phyloP scores from a whole-genome alignment of 2,113 vertebrate genomes.

The Scomber japonicus region DNA sequence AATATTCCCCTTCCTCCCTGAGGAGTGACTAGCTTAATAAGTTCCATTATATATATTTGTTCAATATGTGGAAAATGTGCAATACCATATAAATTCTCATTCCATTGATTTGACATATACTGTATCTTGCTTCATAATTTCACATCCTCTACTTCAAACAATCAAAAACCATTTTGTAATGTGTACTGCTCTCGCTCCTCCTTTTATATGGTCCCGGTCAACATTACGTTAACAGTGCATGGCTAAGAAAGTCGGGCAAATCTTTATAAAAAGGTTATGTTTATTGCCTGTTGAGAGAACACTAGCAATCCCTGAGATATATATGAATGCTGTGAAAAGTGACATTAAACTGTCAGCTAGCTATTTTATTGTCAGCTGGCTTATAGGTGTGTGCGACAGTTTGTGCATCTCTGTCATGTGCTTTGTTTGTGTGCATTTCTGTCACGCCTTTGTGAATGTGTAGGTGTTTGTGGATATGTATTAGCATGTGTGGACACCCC shows the following conservation, averaged over 20 bases:
- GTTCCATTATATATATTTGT: constrained; percentile 27
- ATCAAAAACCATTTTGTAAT: constrained; percentile 36
- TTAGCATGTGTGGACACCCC: constrained; percentile 13
- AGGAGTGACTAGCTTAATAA: constrained; percentile 4
- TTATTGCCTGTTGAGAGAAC: constrained; percentile 59
- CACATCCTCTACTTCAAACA: constrained; percentile 40
- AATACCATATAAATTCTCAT: constrained; percentile 14
- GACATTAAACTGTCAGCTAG: constrained; percentile 76
- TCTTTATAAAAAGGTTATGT: constrained; percentile 53
- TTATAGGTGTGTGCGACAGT: constrained; percentile 1
- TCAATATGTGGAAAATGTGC: constrained; percentile 30
- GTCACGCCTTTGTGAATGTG: constrained; percentile 3
- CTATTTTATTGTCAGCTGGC: constrained; percentile 22
- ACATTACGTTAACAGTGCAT: constrained; percentile 42
- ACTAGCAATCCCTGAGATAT: constrained; percentile 51
- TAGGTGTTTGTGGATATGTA: constrained; percentile 3
- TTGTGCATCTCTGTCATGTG: constrained; percentile 20
- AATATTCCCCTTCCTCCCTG: not conserved
- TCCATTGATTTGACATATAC: constrained; percentile 4
- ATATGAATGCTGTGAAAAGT: constrained; percentile 73
- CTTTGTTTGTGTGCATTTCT: not conserved
- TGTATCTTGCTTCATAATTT: constrained; percentile 10
- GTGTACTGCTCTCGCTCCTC: not conserved
- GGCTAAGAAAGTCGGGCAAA: constrained; percentile 43
- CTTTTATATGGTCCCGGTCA: constrained; percentile 34